Percentiles rank a stretch among this genome's conserved stretches.
These are phyloP conservation scores for Lithophane ornitopus DNA, from an alignment of 2,888 invertebrate species.

Conservation along the genomic window DNA sequence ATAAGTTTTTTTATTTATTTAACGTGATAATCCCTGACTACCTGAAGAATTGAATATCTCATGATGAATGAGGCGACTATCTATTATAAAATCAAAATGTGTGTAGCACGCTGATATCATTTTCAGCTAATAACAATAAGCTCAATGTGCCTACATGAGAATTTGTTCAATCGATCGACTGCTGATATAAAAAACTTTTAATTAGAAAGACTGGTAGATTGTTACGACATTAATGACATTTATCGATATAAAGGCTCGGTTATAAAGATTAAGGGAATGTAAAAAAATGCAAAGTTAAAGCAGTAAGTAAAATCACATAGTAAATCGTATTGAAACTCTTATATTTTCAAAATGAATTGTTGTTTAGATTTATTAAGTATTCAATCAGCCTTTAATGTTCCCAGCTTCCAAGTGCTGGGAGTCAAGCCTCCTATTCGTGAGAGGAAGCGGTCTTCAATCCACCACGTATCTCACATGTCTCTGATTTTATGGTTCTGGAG, in stretches of 20 bases:
- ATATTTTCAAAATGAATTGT: background rate
- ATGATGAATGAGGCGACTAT: constrained; percentile 1
- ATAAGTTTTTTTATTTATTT: too few relatives aligned
- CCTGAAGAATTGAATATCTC: background rate
- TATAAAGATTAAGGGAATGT: background rate
- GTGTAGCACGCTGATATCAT: background rate
- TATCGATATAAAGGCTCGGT: background rate
- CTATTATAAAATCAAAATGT: background rate
- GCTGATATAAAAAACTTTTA: background rate
- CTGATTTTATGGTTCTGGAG: background rate
- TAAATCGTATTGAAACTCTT: background rate
- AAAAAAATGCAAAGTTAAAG: background rate
- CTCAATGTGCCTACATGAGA: background rate
- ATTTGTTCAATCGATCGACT: constrained; percentile 1
- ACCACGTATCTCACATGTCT: background rate
- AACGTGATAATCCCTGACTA: background rate
- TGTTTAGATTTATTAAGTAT: background rate
- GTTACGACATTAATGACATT: background rate
- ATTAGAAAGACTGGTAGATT: background rate
- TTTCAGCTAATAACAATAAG: background rate
- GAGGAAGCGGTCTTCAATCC: background rate
- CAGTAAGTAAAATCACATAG: background rate
- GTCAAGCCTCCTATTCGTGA: background rate
- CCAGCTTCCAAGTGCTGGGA: background rate
- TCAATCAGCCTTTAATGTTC: background rate